Percentiles rank a stretch among this genome's conserved stretches.
These are phyloP conservation scores for Troides helena DNA, from an alignment of 2,888 invertebrate species.

Conservation along the genomic window DNA sequence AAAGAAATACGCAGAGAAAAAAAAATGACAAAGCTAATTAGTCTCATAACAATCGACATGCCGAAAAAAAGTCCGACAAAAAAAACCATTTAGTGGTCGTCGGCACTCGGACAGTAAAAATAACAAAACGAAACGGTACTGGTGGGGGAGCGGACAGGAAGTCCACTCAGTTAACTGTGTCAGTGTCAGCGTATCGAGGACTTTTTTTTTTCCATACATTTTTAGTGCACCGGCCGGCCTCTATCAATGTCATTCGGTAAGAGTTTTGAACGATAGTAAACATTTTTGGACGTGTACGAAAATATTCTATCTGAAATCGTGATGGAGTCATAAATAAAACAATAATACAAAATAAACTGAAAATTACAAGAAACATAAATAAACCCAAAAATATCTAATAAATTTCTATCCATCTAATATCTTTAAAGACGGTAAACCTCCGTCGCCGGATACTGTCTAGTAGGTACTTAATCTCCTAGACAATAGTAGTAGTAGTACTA, in stretches of 20 bases:
- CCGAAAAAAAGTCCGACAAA: conserved; percentile 4
- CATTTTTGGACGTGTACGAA: conserved; percentile 23
- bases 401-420: too few relatives aligned
- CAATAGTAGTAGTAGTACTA: too few relatives aligned
- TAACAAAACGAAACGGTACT: conserved; percentile 41
- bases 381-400: too few relatives aligned
- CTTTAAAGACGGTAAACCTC: too few relatives aligned
- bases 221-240: conserved; percentile 35
- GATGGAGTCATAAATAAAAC: too few relatives aligned
- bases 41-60: neutral
- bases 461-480: too few relatives aligned
- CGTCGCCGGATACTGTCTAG: too few relatives aligned
- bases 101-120: conserved; percentile 29
- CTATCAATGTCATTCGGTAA: conserved; percentile 38
- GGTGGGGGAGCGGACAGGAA: conserved; percentile 50
- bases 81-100: conserved; percentile 18
- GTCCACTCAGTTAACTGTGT: conserved; percentile 63
- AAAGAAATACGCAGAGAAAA: neutral
- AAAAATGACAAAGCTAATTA: neutral
- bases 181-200: conserved; percentile 67
- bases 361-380: too few relatives aligned
- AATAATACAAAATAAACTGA: too few relatives aligned
- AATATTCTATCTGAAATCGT: conserved; percentile 24
- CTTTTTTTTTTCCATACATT: conserved; percentile 39
- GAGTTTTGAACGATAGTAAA: conserved; percentile 28